Evolutionary conservation across 2,797 vertebrate species (phyloP).

Genomic region (Cygnus olor): DNA sequence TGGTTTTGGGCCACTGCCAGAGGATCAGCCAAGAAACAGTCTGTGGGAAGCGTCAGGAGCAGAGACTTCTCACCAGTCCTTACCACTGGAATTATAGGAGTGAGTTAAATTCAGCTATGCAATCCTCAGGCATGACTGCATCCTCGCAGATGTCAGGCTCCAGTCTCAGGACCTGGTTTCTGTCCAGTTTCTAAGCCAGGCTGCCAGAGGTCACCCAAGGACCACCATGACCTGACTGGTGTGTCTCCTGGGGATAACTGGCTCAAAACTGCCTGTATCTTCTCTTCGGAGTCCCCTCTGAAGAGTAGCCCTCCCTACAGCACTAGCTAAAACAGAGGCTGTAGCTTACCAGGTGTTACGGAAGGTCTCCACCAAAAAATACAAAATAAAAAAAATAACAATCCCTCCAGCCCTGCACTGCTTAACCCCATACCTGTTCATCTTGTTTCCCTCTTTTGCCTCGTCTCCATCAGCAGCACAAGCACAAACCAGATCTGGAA

Average conservation of each 20-base stretch:
- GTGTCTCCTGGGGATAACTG: neutral
- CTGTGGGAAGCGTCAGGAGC: rapidly evolving
- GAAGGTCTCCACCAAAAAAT: neutral
- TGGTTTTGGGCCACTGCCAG: neutral
- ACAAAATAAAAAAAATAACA: neutral
- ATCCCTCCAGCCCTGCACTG: neutral
- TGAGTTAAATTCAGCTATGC: neutral
- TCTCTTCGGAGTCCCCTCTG: neutral
- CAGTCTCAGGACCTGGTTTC: neutral
- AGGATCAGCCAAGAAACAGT: neutral
- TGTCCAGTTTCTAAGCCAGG: neutral
- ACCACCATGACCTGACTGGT: neutral
- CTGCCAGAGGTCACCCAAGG: conserved; percentile 41
- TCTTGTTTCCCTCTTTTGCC: neutral
- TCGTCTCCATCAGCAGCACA: neutral
- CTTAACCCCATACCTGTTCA: neutral
- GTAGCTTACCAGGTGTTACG: neutral
- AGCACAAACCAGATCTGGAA: neutral
- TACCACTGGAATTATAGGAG: neutral
- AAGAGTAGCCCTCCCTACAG: neutral
- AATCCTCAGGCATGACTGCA: neutral
- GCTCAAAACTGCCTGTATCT: neutral
- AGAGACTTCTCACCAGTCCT: neutral
- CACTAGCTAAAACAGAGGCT: neutral
- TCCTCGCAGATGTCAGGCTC: neutral